Conservation (phyloP, 2,888 invertebrate genomes). For the Hesperia comma region DNA sequence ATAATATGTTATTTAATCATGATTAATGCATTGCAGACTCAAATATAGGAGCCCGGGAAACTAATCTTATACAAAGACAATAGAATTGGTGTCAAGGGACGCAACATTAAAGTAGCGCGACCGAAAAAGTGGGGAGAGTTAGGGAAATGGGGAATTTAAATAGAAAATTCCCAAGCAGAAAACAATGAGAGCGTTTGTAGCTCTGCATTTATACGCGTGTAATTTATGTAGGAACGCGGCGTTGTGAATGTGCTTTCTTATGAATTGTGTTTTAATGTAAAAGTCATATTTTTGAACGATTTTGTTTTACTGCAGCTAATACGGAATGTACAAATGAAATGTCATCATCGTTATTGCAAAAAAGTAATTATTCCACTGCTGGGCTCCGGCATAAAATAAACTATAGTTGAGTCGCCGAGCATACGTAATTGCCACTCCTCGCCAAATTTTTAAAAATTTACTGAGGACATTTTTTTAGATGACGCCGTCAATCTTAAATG, state of each 20-base stretch:
- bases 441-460: too few species aligned
- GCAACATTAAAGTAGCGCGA: constrained; percentile 42
- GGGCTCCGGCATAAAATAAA: too few species aligned
- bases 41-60: background rate
- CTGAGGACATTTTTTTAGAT: too few species aligned
- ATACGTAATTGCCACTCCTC: too few species aligned
- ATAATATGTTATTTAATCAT: too few species aligned
- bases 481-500: too few species aligned
- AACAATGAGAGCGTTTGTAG: constrained; percentile 44
- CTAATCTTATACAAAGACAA: constrained; percentile 19
- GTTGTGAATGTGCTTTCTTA: constrained; percentile 1
- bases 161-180: constrained; percentile 54
- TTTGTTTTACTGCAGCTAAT: too few species aligned
- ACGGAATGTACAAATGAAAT: too few species aligned
- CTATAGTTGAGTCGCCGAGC: too few species aligned
- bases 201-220: constrained; percentile 42
- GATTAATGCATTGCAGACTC: background rate
- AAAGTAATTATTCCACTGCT: too few species aligned
- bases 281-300: too few species aligned
- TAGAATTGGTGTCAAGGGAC: constrained; percentile 17
- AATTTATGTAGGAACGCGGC: constrained; percentile 13
- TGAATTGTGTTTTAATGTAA: constrained; percentile 1
- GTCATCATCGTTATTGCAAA: too few species aligned
- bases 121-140: constrained; percentile 44
- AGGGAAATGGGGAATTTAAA: constrained; percentile 55